These are phyloP conservation scores for Pecten maximus DNA, from an alignment of 2,888 invertebrate genomes.

Conservation along the genomic window DNA sequence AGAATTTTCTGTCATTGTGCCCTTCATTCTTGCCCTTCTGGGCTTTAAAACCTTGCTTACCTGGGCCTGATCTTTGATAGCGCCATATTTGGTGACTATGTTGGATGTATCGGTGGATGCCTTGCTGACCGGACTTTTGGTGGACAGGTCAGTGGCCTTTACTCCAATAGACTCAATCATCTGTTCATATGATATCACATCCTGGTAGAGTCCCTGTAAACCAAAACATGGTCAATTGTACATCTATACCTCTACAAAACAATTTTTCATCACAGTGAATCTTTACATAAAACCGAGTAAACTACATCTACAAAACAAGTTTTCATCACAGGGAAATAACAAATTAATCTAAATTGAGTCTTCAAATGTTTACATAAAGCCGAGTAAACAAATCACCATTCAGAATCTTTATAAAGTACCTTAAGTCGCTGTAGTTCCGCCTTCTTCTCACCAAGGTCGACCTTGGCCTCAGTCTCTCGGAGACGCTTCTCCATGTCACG, in stretches of 20 bases:
- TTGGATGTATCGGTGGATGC: conserved; percentile 87
- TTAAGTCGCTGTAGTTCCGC: conserved; percentile 79
- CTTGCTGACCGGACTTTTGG: conserved; percentile 88
- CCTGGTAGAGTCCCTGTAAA: conserved; percentile 92
- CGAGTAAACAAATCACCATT: too few relatives aligned
- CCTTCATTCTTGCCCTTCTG: too few relatives aligned
- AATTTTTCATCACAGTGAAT: too few relatives aligned
- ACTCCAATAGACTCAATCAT: conserved; percentile 97
- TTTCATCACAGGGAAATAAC: too few relatives aligned
- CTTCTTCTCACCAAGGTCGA: conserved; percentile 80
- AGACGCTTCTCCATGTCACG: conserved; percentile 94
- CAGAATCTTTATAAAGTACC: conserved; percentile 59
- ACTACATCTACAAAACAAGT: too few relatives aligned
- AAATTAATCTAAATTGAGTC: too few relatives aligned
- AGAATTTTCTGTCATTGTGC: too few relatives aligned
- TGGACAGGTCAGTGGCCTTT: conserved; percentile 95
- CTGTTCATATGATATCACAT: conserved; percentile 97
- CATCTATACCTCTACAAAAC: too few relatives aligned
- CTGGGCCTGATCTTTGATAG: conserved; percentile 92
- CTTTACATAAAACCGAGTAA: too few relatives aligned
- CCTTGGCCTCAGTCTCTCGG: conserved; percentile 74
- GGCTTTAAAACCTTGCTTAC: conserved; percentile 67
- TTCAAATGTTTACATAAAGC: too few relatives aligned
- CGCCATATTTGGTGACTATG: conserved; percentile 95
- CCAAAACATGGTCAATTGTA: neutral